These are phyloP conservation scores for Sigmodon hispidus DNA, from an alignment of 2,113 vertebrate genomes.

Conservation along the genomic window DNA sequence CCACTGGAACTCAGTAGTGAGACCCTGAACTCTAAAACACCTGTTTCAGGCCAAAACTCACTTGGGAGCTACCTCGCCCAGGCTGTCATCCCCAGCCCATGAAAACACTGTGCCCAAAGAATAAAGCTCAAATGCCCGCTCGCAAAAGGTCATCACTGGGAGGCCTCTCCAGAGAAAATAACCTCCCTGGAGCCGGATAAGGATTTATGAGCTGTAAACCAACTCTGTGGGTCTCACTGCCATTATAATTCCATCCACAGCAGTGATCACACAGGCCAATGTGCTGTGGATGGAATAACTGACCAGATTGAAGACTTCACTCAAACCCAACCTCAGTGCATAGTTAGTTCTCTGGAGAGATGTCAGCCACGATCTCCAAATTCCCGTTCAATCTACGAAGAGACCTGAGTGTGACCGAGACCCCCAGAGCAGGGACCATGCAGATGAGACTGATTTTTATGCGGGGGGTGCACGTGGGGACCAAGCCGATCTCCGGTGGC, in stretches of 20 bases:
- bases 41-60: not conserved
- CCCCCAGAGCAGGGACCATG: not conserved
- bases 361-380: not conserved
- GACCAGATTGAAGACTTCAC: not conserved
- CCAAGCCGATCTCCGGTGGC: not conserved
- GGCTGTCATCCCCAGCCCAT: not conserved
- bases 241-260: not conserved
- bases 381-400: not conserved
- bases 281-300: not conserved
- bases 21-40: not conserved
- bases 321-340: not conserved
- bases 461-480: not conserved
- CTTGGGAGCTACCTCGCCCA: not conserved
- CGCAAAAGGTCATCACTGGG: not conserved
- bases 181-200: not conserved
- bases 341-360: not conserved
- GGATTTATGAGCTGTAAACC: not conserved
- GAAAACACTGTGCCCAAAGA: not conserved
- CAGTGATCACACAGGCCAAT: not conserved
- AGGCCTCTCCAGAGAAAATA: not conserved
- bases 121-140: not conserved
- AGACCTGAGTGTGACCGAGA: not conserved
- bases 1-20: not conserved
- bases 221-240: not conserved
- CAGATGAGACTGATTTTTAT: not conserved